Conservation (phyloP, 2,113 vertebrate species). For the Microtus pennsylvanicus region DNA sequence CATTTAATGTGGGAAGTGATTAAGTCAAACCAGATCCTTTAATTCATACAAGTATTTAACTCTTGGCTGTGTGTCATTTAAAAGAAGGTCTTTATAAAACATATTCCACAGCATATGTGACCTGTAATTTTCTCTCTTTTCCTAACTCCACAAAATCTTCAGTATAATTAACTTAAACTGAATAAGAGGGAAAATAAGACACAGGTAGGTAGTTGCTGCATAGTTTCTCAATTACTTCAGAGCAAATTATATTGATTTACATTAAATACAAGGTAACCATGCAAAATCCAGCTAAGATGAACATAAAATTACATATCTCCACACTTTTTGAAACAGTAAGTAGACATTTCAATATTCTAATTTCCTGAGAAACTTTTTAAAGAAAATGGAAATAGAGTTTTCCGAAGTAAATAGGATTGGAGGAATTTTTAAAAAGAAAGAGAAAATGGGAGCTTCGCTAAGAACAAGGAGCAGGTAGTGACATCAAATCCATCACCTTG, state of each 20-base stretch:
- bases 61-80: background rate
- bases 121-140: background rate
- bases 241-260: background rate
- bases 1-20: background rate
- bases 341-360: background rate
- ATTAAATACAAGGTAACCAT: conserved; percentile 36
- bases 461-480: background rate
- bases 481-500: conserved; percentile 11
- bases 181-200: background rate
- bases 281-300: background rate
- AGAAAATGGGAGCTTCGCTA: background rate
- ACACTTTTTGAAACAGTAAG: background rate
- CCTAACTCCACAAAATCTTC: background rate
- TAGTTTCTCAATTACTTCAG: background rate
- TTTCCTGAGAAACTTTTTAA: conserved; percentile 12
- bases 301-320: conserved; percentile 1
- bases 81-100: background rate
- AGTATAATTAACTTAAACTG: background rate
- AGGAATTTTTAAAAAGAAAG: background rate
- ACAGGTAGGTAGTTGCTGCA: background rate
- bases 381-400: background rate
- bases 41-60: background rate
- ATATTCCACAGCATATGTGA: background rate
- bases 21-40: background rate
- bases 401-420: conserved; percentile 46